Percentiles rank a stretch among this genome's conserved stretches.
phyloP scores from a whole-genome alignment of 1,140 invertebrate species.

The Stenopsyche tienmushanensis region DNA sequence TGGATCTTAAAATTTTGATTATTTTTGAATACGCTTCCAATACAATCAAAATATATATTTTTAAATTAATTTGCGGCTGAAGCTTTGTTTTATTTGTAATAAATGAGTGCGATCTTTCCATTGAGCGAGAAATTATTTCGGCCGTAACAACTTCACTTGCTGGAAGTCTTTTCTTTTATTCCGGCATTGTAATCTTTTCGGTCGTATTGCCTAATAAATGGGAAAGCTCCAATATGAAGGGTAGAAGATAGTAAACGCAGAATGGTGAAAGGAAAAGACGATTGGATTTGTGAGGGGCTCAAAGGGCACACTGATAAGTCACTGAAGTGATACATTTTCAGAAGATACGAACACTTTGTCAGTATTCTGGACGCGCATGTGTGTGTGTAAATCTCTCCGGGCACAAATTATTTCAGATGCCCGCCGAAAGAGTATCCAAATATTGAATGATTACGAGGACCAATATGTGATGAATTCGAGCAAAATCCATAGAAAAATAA shows the following conservation, averaged over 20 bases:
- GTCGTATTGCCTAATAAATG: slow-evolving; percentile 9
- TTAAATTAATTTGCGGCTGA: too few species aligned
- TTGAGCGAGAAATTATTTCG: too few species aligned
- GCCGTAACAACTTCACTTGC: too few species aligned
- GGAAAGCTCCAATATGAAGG: slow-evolving; percentile 15
- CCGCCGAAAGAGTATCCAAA: not conserved
- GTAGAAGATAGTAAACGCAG: slow-evolving; percentile 16
- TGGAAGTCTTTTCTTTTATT: not conserved
- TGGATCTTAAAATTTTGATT: too few species aligned
- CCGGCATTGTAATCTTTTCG: not conserved
- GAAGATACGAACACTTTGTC: slow-evolving; percentile 3
- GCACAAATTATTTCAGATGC: not conserved
- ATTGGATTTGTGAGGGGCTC: slow-evolving; percentile 20
- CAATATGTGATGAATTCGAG: too few species aligned
- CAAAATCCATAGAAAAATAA: too few species aligned
- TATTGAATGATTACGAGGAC: too few species aligned
- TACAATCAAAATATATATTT: too few species aligned
- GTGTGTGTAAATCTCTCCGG: too few species aligned
- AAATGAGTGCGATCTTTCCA: too few species aligned
- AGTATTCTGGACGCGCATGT: not conserved
- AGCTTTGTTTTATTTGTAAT: too few species aligned
- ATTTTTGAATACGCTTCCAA: too few species aligned
- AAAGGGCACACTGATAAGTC: slow-evolving; percentile 22
- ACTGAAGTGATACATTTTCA: slow-evolving; percentile 4
- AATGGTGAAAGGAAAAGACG: slow-evolving; percentile 16